These are phyloP conservation scores for Nipponacmea schrenckii DNA, from an alignment of 2,888 invertebrate species.

Conservation along the genomic window DNA sequence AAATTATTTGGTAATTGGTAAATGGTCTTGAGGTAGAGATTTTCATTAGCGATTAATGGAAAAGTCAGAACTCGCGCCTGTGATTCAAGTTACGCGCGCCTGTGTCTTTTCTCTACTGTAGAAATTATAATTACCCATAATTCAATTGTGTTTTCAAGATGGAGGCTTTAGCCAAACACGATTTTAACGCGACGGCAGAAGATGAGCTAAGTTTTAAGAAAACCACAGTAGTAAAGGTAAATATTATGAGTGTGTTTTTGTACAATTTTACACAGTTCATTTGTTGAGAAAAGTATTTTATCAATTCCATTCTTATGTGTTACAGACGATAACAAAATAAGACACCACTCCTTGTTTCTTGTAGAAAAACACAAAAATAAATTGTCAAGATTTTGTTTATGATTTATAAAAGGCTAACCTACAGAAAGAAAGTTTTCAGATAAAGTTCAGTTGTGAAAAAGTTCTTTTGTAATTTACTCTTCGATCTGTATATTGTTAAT, in stretches of 20 bases:
- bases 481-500: too few relatives aligned
- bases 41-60: too few relatives aligned
- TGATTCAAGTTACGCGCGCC: too few relatives aligned
- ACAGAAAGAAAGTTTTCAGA: background rate
- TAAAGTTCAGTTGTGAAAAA: background rate
- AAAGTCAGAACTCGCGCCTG: background rate
- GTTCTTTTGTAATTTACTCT: too few relatives aligned
- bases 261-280: too few relatives aligned
- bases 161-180: constrained; percentile 99
- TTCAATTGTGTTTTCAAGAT: constrained; percentile 71
- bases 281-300: too few relatives aligned
- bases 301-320: too few relatives aligned
- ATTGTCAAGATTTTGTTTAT: constrained; percentile 4
- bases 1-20: too few relatives aligned
- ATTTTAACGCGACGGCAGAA: constrained; percentile 98
- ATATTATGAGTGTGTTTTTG: background rate
- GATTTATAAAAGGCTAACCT: background rate
- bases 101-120: too few relatives aligned
- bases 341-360: too few relatives aligned
- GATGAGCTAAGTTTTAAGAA: constrained; percentile 99
- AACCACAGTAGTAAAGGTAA: constrained; percentile 94
- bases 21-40: too few relatives aligned
- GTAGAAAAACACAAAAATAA: background rate
- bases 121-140: background rate
- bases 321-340: too few relatives aligned